phyloP scores from a whole-genome alignment of 2,113 vertebrate species.

The Phyllostomus discolor region DNA sequence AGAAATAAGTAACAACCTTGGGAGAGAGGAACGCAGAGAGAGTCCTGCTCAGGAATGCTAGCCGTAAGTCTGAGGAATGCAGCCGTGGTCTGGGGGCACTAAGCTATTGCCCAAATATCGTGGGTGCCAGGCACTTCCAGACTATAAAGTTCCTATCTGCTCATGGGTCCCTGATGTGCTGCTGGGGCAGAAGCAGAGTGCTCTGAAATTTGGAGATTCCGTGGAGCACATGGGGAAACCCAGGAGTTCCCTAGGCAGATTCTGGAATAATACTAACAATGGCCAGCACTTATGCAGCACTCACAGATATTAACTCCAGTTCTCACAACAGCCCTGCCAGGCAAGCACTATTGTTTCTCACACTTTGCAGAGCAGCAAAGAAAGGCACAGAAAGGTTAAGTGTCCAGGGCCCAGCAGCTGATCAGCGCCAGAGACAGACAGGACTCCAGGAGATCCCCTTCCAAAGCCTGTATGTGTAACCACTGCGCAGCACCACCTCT shows the following conservation, averaged over 20 bases:
- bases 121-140: not conserved
- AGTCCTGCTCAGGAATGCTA: not conserved
- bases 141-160: fast-evolving
- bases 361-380: not conserved
- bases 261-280: not conserved
- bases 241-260: not conserved
- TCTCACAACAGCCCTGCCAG: not conserved
- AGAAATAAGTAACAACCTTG: not conserved
- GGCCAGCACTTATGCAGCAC: not conserved
- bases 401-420: not conserved
- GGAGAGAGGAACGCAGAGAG: not conserved
- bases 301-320: not conserved
- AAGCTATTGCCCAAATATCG: not conserved
- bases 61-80: fast-evolving
- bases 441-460: not conserved
- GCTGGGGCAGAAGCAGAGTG: not conserved
- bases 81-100: fast-evolving
- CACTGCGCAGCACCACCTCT: not conserved
- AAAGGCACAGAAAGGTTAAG: not conserved
- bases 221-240: not conserved
- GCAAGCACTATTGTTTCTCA: not conserved
- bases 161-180: too few relatives aligned
- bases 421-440: not conserved
- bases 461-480: not conserved
- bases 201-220: not conserved